These are phyloP conservation scores for Theonella swinhoei DNA, from an alignment of 37 sponge, comb jelly and placozoan genomes.

Conservation along the genomic window DNA sequence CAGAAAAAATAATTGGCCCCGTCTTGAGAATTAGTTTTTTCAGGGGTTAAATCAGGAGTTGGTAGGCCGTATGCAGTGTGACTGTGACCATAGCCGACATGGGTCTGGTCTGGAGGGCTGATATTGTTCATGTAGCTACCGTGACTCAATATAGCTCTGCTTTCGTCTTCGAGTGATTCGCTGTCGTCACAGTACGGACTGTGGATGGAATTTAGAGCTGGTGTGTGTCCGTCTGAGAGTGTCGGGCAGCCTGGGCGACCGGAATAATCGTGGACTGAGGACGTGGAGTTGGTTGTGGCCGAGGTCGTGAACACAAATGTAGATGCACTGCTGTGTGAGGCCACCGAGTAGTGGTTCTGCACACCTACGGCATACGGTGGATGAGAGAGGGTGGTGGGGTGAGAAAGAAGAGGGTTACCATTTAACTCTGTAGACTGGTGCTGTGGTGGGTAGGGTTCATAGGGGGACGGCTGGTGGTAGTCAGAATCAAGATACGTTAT, in stretches of 20 bases:
- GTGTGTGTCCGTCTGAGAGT: neutral
- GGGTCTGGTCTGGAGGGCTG: neutral
- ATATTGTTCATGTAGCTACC: too few relatives aligned
- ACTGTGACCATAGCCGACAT: neutral
- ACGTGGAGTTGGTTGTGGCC: neutral
- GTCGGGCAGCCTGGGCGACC: neutral
- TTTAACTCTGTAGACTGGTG: neutral
- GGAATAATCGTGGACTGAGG: neutral
- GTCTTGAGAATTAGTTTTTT: neutral
- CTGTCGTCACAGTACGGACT: neutral
- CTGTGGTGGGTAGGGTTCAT: neutral
- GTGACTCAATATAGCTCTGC: too few relatives aligned
- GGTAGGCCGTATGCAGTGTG: neutral
- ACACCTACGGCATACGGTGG: neutral
- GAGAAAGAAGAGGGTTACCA: neutral
- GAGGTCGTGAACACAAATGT: neutral
- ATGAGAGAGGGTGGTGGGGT: neutral
- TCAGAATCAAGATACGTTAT: neutral
- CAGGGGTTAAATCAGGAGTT: neutral
- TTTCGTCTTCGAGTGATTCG: neutral
- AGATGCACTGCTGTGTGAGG: neutral
- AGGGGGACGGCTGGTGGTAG: neutral
- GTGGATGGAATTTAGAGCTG: neutral
- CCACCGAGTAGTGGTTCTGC: neutral
- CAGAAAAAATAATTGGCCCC: conserved; percentile 4